Base-by-base conservation (phyloP, 2,888 invertebrate species). In the Philereme vetulata region DNA sequence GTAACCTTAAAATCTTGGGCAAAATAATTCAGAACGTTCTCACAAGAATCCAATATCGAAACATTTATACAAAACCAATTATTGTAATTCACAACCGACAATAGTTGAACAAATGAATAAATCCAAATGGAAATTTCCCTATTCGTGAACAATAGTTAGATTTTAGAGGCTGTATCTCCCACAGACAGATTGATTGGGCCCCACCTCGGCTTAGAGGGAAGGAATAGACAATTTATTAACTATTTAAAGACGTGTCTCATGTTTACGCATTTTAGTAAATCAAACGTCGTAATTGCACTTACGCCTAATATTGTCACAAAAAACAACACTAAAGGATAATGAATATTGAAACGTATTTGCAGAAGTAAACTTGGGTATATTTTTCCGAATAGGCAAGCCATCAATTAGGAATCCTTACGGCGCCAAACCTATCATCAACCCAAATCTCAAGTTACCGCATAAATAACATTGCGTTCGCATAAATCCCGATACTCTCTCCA, bases 81-180 rank as follows among this genome's bases (percentile, higher is more conserved):
- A 81, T 82, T 82, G 64, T 80, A 77, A 81, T 82, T 81, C 78
- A 70, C 72, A 72, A 73, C 87, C 84, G 84, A 88, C 88, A 88
- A 90, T 88, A 86, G 90, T 88, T 89, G 88, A 86, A 89, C 91
- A 90, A 92, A 90, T 90, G 91, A 91, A 92, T 90, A 91, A 91
- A 91, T 92, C 86, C 88, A 84, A 91, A 91, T 90, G 88, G 90
- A 90, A 91, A 90, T 90, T 88, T 90, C 88, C 82, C 87, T 87
- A 90, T 88, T 87, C 85, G 82, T 81, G 90, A 90, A 92, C 91
- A 92, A 92, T 92, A 89, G 90, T 90, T 90, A 89, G 90, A 90
- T 89, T 88, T 88, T 88, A 85, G 90, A 88, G 85, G 89, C 86
- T 86, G 88, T 91, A 92, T 92, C 91, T 90, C 88, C 77, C 81